These are phyloP conservation scores for Morone chrysops DNA, from an alignment of 2,113 vertebrate genomes.

Conservation along the genomic window DNA sequence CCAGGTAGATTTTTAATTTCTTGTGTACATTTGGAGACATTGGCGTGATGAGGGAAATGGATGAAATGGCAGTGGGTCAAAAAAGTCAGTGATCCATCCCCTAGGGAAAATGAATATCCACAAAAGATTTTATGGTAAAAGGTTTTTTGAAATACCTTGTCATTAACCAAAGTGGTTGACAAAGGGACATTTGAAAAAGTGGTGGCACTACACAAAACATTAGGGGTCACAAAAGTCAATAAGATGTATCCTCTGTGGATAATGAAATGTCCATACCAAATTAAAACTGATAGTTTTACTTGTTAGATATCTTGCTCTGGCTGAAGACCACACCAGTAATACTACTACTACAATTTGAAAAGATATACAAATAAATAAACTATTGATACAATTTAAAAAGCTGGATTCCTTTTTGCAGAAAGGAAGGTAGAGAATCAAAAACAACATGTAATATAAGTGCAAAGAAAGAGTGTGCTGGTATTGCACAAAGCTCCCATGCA, in stretches of 20 bases:
- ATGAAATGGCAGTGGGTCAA: too few relatives aligned
- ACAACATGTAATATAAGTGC: constrained; percentile 13
- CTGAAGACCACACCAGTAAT: not conserved
- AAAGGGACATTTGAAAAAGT: not conserved
- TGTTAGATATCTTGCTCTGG: not conserved
- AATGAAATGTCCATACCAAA: not conserved
- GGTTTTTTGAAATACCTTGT: not conserved
- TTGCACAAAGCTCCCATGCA: constrained; percentile 56
- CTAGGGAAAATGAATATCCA: not conserved
- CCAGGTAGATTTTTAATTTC: not conserved
- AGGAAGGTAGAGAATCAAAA: constrained; percentile 30
- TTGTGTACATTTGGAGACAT: not conserved
- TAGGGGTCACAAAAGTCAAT: not conserved
- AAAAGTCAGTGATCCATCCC: not conserved
- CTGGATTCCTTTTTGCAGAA: not conserved
- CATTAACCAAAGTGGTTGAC: not conserved
- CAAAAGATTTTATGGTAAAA: not conserved
- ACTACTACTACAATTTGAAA: too few relatives aligned
- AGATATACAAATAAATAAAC: too few relatives aligned
- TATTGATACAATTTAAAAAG: not conserved
- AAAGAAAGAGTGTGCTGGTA: not conserved
- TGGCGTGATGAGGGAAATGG: too few relatives aligned
- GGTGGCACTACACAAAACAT: not conserved
- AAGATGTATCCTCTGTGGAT: not conserved
- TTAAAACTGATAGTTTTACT: not conserved